Conservation (phyloP, 2,888 invertebrate genomes). For the Trissolcus japonicus region DNA sequence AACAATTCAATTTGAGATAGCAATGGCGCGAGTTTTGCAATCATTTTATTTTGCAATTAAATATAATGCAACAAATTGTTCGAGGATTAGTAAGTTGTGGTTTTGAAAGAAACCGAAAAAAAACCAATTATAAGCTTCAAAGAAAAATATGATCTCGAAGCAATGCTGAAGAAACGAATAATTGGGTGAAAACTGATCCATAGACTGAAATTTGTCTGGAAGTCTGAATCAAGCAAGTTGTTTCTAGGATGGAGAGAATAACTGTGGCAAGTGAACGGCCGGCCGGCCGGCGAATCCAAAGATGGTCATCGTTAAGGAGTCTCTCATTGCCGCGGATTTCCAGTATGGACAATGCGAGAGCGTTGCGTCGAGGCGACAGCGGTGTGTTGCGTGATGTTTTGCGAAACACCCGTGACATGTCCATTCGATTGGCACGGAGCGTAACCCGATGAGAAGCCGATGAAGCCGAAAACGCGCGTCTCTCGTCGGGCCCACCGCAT, state of each 20-base stretch:
- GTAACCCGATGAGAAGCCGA: constrained; percentile 58
- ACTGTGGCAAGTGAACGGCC: constrained; percentile 33
- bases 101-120: too few species aligned
- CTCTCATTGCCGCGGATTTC: constrained; percentile 36
- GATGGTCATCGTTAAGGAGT: constrained; percentile 59
- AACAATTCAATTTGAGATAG: too few species aligned
- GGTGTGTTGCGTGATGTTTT: constrained; percentile 28
- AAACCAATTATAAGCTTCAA: too few species aligned
- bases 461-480: constrained; percentile 60
- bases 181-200: too few species aligned
- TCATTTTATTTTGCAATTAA: too few species aligned
- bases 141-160: too few species aligned
- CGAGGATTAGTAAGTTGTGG: too few species aligned
- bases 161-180: too few species aligned
- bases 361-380: background rate
- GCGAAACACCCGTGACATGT: constrained; percentile 27
- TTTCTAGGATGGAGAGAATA: constrained; percentile 65
- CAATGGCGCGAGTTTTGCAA: too few species aligned
- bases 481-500: constrained; percentile 24
- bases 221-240: constrained; percentile 6
- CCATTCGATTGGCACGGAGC: constrained; percentile 20
- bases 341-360: constrained; percentile 28
- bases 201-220: too few species aligned
- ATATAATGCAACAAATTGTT: too few species aligned
- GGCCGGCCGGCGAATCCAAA: constrained; percentile 41